Evolutionary conservation across 2,797 vertebrate genomes (phyloP).

Genomic region (Mus caroli): DNA sequence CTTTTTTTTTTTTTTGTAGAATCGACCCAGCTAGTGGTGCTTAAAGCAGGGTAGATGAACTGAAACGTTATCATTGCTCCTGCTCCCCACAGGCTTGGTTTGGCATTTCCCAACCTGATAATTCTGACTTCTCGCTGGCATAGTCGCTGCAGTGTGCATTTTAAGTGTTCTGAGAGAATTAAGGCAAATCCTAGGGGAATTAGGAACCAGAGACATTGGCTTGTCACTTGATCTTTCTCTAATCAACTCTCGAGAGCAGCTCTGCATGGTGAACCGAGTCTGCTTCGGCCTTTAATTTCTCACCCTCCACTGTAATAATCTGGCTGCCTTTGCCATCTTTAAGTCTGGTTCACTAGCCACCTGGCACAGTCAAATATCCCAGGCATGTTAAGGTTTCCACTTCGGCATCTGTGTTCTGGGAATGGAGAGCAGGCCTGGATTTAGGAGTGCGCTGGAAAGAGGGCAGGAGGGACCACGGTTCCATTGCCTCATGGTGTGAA

Average conservation of each 20-base stretch:
- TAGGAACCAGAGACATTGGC: constrained; percentile 43
- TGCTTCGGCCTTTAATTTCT: constrained; percentile 60
- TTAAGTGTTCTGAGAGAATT: constrained; percentile 43
- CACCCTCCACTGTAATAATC: constrained; percentile 9
- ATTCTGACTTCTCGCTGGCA: neutral
- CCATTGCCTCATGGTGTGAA: accelerated
- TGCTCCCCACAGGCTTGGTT: accelerated
- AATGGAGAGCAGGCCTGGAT: neutral
- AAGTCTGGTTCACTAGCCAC: constrained; percentile 1
- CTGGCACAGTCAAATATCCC: neutral
- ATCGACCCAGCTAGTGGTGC: neutral
- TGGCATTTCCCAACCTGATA: neutral
- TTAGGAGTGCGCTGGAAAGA: neutral
- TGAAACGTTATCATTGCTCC: too few species aligned
- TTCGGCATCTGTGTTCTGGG: constrained; percentile 53
- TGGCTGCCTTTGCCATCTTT: neutral
- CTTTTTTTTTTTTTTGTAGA: neutral
- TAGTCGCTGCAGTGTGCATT: neutral
- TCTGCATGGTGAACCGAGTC: constrained; percentile 64
- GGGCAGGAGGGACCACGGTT: neutral
- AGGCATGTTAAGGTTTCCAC: constrained; percentile 19
- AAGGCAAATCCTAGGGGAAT: constrained; percentile 22
- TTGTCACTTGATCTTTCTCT: constrained; percentile 61
- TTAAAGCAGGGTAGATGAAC: neutral
- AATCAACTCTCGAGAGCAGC: constrained; percentile 43